Conservation (phyloP, 2,113 vertebrate species). For the Dendropsophus ebraccatus region DNA sequence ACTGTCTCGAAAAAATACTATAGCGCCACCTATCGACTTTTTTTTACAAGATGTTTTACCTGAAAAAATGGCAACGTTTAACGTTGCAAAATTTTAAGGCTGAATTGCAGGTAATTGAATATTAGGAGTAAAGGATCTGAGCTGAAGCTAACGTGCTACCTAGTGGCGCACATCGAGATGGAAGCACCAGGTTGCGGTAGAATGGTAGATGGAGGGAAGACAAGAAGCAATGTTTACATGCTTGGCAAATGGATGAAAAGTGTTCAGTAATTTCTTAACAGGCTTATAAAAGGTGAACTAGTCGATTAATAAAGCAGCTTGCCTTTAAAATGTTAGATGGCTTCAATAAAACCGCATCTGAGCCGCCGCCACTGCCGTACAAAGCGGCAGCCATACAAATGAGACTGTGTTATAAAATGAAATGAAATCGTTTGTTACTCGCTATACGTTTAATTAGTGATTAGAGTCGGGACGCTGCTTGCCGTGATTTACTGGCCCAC, state of each 20-base stretch:
- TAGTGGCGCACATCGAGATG: neutral
- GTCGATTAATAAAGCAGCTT: conserved; percentile 32
- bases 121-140: neutral
- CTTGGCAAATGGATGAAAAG: conserved; percentile 2
- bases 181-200: neutral
- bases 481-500: conserved; percentile 14
- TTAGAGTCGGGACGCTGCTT: conserved; percentile 24
- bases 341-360: conserved; percentile 19
- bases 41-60: too few relatives aligned
- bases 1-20: too few relatives aligned
- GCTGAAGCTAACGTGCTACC: neutral
- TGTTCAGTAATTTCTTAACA: conserved; percentile 17
- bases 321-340: conserved; percentile 42
- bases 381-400: conserved; percentile 23
- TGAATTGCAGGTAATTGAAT: neutral
- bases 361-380: neutral
- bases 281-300: conserved; percentile 34
- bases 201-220: neutral
- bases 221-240: neutral
- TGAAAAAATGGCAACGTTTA: too few relatives aligned
- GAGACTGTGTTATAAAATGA: conserved; percentile 39
- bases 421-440: conserved; percentile 29
- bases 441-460: conserved; percentile 45
- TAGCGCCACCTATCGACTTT: too few relatives aligned
- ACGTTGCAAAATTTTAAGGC: too few relatives aligned